Percentiles rank a stretch among this genome's conserved stretches.
These are phyloP conservation scores for Gavia stellata DNA, from an alignment of 2,113 vertebrate species.

Conservation along the genomic window DNA sequence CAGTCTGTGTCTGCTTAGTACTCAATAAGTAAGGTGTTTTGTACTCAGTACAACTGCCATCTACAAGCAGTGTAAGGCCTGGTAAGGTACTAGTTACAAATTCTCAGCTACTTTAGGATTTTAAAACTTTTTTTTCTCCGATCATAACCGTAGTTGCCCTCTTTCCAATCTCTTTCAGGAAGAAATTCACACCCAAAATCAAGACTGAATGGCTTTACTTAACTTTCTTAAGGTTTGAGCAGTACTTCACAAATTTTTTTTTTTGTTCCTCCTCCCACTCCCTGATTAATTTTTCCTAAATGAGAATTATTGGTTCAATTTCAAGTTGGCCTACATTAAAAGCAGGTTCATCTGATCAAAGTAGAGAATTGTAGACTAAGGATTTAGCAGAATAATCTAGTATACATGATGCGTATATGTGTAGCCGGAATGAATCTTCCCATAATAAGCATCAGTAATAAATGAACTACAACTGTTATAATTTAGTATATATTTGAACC, in stretches of 20 bases:
- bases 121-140: not conserved
- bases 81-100: not conserved
- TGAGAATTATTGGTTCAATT: not conserved
- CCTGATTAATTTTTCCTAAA: not conserved
- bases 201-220: not conserved
- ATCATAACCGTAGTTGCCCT: not conserved
- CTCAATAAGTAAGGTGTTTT: not conserved
- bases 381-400: not conserved
- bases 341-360: not conserved
- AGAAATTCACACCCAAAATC: not conserved
- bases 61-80: not conserved
- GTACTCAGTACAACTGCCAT: not conserved
- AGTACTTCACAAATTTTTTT: not conserved
- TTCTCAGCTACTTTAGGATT: not conserved
- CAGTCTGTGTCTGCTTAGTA: not conserved
- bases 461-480: not conserved
- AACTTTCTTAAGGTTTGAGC: not conserved
- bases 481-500: not conserved
- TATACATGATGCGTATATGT: not conserved
- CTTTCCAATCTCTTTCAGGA: not conserved
- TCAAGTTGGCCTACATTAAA: not conserved
- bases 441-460: not conserved
- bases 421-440: not conserved
- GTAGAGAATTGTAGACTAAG: not conserved
- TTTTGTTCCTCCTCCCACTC: rapidly evolving